Evolutionary conservation across 2,113 vertebrate species (phyloP).

Genomic region (Calyptomena viridis): DNA sequence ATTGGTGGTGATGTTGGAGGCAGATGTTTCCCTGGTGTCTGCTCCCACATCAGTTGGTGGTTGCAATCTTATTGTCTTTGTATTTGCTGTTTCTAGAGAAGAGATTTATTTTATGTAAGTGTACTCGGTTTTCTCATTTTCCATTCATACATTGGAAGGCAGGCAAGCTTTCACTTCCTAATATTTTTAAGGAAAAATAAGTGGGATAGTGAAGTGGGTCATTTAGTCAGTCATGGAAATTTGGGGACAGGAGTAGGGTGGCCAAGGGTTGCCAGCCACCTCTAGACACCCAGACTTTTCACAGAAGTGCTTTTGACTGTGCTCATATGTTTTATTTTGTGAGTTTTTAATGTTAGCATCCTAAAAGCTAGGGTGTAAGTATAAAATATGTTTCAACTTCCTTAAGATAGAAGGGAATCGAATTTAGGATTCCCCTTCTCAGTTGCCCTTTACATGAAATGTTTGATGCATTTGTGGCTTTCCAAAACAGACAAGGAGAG

Average conservation of each 20-base stretch:
- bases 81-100: neutral
- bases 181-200: neutral
- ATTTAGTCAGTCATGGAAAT: neutral
- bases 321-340: neutral
- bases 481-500: neutral
- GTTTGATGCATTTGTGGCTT: neutral
- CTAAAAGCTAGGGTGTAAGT: neutral
- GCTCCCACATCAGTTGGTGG: neutral
- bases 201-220: neutral
- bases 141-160: neutral
- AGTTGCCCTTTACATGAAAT: neutral
- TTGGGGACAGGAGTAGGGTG: neutral
- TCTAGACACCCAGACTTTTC: neutral
- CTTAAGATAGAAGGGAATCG: neutral
- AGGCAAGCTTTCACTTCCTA: neutral
- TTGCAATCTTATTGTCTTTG: neutral
- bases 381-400: neutral
- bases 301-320: neutral
- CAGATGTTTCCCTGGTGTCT: neutral
- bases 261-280: neutral
- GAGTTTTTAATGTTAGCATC: neutral
- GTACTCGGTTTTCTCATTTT: neutral
- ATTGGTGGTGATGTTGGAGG: neutral
- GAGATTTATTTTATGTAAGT: neutral
- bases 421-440: neutral